A percentile compares a stretch with the other conserved stretches of the same genome.
Evolutionary conservation across 2,113 vertebrate genomes (phyloP).

Genomic region (Protobothrops mucrosquamatus): DNA sequence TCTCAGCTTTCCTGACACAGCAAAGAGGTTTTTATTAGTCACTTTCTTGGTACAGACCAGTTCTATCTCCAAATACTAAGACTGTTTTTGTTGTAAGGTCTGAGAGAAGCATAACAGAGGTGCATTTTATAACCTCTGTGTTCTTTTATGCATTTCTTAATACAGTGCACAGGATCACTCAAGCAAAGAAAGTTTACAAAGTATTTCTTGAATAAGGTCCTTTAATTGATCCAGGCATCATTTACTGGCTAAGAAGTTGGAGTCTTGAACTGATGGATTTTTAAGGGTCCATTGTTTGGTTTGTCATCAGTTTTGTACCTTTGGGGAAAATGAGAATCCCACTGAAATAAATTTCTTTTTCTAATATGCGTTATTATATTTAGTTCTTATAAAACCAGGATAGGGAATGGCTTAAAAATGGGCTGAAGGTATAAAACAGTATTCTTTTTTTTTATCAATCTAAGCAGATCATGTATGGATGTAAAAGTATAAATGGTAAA

Average conservation of each 20-base stretch:
- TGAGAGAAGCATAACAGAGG: not conserved
- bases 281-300: not conserved
- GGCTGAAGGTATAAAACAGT: not conserved
- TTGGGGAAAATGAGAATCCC: not conserved
- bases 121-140: not conserved
- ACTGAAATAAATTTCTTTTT: not conserved
- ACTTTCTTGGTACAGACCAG: not conserved
- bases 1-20: not conserved
- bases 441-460: not conserved
- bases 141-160: not conserved
- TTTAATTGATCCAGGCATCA: not conserved
- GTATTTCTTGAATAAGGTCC: not conserved
- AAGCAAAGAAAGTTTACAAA: too few species aligned
- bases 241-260: not conserved
- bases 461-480: not conserved
- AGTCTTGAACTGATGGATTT: not conserved
- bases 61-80: not conserved
- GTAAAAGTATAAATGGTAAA: not conserved
- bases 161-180: not conserved
- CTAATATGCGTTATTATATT: too few species aligned
- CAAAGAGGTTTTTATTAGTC: not conserved
- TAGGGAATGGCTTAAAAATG: not conserved
- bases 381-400: not conserved
- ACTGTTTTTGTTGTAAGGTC: not conserved
- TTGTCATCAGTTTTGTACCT: not conserved